Evolutionary conservation across 2,888 invertebrate species (phyloP).

Genomic region (Eupithecia tripunctaria): DNA sequence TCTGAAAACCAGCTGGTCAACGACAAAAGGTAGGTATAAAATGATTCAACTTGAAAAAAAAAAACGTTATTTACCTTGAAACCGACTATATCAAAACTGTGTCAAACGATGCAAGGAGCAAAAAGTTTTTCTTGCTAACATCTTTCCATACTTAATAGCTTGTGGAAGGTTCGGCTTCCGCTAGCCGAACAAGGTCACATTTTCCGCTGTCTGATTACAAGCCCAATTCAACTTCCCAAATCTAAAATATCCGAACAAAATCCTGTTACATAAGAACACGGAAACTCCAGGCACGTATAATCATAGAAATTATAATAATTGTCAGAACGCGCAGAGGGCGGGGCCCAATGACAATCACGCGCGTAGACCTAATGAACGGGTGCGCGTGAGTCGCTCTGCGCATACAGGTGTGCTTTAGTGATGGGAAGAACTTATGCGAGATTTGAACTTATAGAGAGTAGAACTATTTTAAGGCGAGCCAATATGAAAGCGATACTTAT

Average conservation of each 20-base stretch:
- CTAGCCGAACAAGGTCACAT: neutral
- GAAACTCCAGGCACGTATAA: conserved; percentile 59
- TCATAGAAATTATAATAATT: conserved; percentile 82
- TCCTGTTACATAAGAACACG: conserved; percentile 37
- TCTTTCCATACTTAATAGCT: neutral
- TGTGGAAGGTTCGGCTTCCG: neutral
- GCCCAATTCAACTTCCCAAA: neutral
- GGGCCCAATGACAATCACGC: conserved; percentile 82
- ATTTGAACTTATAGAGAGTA: neutral
- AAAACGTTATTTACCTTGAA: neutral
- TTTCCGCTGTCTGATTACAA: neutral
- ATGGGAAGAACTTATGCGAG: conserved; percentile 31
- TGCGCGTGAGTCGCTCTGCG: conserved; percentile 62
- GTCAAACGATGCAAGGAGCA: neutral
- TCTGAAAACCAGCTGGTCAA: neutral
- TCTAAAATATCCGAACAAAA: conserved; percentile 32
- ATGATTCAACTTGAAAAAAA: neutral
- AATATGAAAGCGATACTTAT: no score
- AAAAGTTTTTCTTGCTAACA: no score
- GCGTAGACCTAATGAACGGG: conserved; percentile 78
- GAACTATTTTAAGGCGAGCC: no score
- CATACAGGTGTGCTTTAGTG: conserved; percentile 63
- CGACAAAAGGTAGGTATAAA: no score
- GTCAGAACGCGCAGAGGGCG: conserved; percentile 71
- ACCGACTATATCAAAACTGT: neutral